Evolutionary conservation across 2,797 vertebrate genomes (phyloP), one percentile per base, ranked within the genome.

Genomic region (Bovichtus diacanthus): DNA sequence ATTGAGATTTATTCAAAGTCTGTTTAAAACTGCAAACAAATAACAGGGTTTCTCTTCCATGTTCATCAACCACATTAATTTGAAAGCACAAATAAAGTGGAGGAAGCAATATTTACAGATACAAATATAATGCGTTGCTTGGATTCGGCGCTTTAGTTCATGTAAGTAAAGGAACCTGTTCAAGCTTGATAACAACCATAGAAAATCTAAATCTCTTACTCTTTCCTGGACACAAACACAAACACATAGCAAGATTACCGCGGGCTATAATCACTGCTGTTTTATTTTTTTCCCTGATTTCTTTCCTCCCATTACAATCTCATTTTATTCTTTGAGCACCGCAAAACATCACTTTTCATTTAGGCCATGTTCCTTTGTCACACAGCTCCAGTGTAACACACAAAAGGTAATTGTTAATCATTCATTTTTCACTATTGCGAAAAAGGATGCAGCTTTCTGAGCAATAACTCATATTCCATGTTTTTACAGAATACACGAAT

Each of bases 361-460:
- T 47, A 77, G 18, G 46, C 65, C 55, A 65, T 83, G 80, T 90
- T 89, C 61, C 27, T 87, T 76, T 80, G 74, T 80, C 82, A 79
- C 78, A 74, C 71, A 64, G 73, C 66, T 66, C 65, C 60, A 56
- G 56, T 75, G 61, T 70, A 80, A 86, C 49, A 44, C 79, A 80
- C 72, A 84, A 86, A 85, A 64, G 65, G 81, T 80, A 81, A 90
- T 92, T 90, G 90, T 90, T 83, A 79, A 87, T 85, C 64, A 86
- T 90, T 71, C 53, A 86, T 91, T 82, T 93, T 88, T 91, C 74
- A 92, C 88, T 74, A 74, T 50, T 19, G 36, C 41, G 50, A 81
- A n/a, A 85, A 86, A 82, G 19, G 25, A 78, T 68, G 66, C 71
- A 64, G 78, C 70, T 77, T 71, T 70, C 34, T 77, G 56, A 64